A percentile compares a stretch with the other conserved stretches of the same genome.
These are phyloP conservation scores for Saguinus midas DNA, from an alignment of 2,113 vertebrate species.

Conservation along the genomic window DNA sequence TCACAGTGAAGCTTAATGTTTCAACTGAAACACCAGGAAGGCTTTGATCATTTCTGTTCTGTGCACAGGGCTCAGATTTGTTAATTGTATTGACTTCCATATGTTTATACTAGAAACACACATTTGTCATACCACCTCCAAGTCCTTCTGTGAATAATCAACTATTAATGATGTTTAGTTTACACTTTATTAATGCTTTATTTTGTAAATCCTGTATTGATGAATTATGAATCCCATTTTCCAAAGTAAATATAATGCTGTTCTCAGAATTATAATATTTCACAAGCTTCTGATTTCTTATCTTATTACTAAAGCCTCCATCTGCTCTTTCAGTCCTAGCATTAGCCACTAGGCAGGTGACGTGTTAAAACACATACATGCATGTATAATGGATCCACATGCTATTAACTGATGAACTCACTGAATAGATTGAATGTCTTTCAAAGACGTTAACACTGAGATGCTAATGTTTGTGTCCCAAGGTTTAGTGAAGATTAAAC, in stretches of 20 bases:
- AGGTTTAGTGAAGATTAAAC: background rate
- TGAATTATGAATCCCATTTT: slow-evolving; percentile 1
- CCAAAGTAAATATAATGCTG: background rate
- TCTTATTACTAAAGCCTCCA: background rate
- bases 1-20: background rate
- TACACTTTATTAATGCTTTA: slow-evolving; percentile 9
- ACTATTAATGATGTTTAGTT: slow-evolving; percentile 62
- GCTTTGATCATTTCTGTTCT: slow-evolving; percentile 57
- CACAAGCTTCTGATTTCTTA: background rate
- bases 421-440: background rate
- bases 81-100: slow-evolving; percentile 74
- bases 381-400: background rate
- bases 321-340: background rate
- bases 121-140: slow-evolving; percentile 50
- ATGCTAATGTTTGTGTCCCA: background rate
- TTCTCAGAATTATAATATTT: background rate
- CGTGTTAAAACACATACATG: background rate
- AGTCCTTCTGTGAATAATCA: background rate
- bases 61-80: slow-evolving; percentile 53
- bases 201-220: background rate
- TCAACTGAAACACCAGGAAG: slow-evolving; percentile 59
- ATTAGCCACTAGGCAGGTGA: background rate
- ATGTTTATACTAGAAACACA: slow-evolving; percentile 72
- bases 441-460: background rate
- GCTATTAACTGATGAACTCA: background rate